Conservation (phyloP, 2,797 vertebrate species). For the Choloepus didactylus region DNA sequence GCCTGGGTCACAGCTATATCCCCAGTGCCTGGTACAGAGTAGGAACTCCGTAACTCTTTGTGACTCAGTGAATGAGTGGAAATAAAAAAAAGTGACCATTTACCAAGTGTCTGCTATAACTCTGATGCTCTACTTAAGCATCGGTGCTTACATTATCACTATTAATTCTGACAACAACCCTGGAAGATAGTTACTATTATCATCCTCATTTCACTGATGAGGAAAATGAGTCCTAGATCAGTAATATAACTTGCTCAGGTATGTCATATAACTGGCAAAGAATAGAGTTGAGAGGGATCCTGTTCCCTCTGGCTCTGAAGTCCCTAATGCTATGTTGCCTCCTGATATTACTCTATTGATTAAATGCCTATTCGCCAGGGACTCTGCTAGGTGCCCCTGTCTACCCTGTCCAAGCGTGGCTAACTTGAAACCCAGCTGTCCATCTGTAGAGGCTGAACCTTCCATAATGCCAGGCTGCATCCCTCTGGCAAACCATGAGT, state of each 20-base stretch:
- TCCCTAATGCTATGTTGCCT: background rate
- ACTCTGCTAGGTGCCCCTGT: background rate
- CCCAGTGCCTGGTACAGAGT: background rate
- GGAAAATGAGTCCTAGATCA: background rate
- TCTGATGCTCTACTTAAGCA: background rate
- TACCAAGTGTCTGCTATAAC: background rate
- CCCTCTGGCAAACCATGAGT: background rate
- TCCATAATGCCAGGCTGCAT: background rate
- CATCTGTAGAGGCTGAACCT: background rate
- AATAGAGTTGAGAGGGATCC: background rate
- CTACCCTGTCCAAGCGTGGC: background rate
- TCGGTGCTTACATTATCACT: background rate
- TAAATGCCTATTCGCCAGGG: background rate
- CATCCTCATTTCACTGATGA: background rate
- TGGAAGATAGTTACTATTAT: conserved; percentile 15
- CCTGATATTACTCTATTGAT: background rate
- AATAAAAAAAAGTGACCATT: background rate
- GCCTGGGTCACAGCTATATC: background rate
- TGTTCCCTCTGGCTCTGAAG: background rate
- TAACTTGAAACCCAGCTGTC: background rate
- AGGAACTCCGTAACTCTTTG: background rate
- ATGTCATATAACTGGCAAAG: background rate
- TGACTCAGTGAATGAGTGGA: background rate
- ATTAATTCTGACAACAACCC: background rate
- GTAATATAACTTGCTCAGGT: background rate